Base-by-base conservation (phyloP, 2,113 vertebrate species). In the Puntigrus tetrazona region DNA sequence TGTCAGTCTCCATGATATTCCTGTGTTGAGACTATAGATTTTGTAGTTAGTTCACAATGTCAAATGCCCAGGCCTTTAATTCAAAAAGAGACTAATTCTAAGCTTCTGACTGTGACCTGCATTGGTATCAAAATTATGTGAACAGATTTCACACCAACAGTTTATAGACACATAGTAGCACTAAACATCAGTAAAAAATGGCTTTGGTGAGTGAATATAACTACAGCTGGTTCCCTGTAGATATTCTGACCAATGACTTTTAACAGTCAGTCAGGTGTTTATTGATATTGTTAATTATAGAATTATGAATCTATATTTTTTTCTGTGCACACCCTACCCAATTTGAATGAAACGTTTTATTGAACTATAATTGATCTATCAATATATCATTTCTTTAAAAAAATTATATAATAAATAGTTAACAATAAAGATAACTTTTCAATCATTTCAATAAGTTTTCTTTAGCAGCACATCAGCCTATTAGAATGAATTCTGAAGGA, bases 31-130 rank as follows among this genome's bases (percentile, higher is more conserved):
- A 13, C 31, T 8, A 13, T 45, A 36, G 47, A 5, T 41, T 80
- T 61, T 38, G n/a, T 79, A 63, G 77, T 79, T 79, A 61, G 36
- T 78, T 77, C 55, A 41, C 73, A 76, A 63, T 79, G 16, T 72
- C 25, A 76, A 84, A 78, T 31, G 75, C 3, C 7, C 7, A 25
- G 34, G 27, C 27, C 31, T n/a, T 41, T n/a, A 82, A 16, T 2
- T 43, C 2, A 43, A 63, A 63, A 63, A 43, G 38, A 73, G 5
- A 43, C 1, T 8, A 72, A 69, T 36, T 22, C 1, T 3, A 36
- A 36, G 31, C 65, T 69, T 69, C 31, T 69, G 31, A 69, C 59
- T 63, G 57, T 61, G 59, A 27, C 25, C 11, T 29, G 13, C 29
- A 16, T 69, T 69, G 18, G 31, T 9, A 18, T 22, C 18, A 36